Base-by-base conservation (phyloP, 2,888 invertebrate species). In the Hirtodrosophila cameraria region DNA sequence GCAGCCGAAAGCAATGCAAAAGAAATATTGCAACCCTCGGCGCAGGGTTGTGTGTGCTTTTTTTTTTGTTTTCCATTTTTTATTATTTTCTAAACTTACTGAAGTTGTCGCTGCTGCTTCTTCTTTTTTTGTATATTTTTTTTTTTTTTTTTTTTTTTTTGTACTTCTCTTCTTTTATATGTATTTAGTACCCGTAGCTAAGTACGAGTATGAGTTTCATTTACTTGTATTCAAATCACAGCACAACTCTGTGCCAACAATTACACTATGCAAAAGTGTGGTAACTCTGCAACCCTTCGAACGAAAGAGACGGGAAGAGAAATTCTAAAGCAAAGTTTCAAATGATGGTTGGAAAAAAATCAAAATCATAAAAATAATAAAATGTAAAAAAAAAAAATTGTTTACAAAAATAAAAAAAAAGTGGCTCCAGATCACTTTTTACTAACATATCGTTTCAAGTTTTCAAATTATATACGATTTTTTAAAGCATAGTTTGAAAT, bases 1-100 rank as follows among this genome's bases (percentile, higher is more conserved):
- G 63, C 59, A 48, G 58, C 42, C 67, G 43, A 38, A 65, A 43
- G 57, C 63, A 76, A 76, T 77, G 85, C 85, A 80, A 70, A 81
- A 75, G 75, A 87, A 80, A 84, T 84, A 86, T 85, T 88, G 85
- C 89, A 89, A 89, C 88, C 88, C 88, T 88, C 88, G 68, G 15
- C 64, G 62, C 60, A 75, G 75, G 79, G 65, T 61, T 71, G 62
- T 74, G 68, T 74, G 73, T 62, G 66, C 62, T 70, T 67, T 61
- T 42, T 3, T 20, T 5, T 61, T 53, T 64, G 62, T 76, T 78
- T 69, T n/a, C n/a, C n/a, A n/a, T 62, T 68, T 66, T 68, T 75
- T 71, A 75, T 71, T 69, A 79, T 84, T 84, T 83, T 73, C 66
- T 76, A 74, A 71, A 74, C 74, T 74, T 62, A 42, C 63, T 54